phyloP scores from a whole-genome alignment of 2,113 vertebrate species.

The Calidris pygmaea region DNA sequence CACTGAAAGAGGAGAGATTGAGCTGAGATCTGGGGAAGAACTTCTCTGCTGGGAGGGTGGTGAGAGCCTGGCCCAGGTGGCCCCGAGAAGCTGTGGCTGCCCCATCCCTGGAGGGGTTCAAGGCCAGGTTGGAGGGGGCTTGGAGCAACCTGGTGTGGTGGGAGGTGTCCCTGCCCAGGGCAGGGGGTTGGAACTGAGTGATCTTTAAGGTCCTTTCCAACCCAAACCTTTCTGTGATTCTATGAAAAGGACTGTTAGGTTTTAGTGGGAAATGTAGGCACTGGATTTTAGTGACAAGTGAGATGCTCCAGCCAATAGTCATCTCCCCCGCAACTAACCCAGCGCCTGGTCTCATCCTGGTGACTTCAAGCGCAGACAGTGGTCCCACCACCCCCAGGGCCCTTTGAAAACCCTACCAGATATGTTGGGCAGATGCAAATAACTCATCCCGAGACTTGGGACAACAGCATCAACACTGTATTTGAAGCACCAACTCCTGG shows the following conservation, averaged over 20 bases:
- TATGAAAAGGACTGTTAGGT: neutral
- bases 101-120: too few species aligned
- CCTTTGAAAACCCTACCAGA: neutral
- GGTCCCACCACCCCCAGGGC: neutral
- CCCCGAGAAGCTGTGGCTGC: too few species aligned
- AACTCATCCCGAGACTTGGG: neutral
- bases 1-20: neutral
- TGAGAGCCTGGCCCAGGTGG: neutral
- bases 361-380: accelerated
- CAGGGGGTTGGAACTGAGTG: accelerated
- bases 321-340: neutral
- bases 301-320: neutral
- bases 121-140: too few species aligned
- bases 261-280: neutral
- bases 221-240: neutral
- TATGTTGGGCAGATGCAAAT: neutral
- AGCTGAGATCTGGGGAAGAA: neutral
- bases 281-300: neutral
- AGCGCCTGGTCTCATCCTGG: neutral
- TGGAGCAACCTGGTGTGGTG: accelerated
- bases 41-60: neutral
- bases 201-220: neutral
- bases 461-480: neutral
- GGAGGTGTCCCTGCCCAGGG: neutral
- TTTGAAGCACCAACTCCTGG: neutral